A percentile compares a stretch with the other conserved stretches of the same genome.
Evolutionary conservation across 1,140 invertebrate genomes (phyloP).

Genomic region (Apolygus lucorum): DNA sequence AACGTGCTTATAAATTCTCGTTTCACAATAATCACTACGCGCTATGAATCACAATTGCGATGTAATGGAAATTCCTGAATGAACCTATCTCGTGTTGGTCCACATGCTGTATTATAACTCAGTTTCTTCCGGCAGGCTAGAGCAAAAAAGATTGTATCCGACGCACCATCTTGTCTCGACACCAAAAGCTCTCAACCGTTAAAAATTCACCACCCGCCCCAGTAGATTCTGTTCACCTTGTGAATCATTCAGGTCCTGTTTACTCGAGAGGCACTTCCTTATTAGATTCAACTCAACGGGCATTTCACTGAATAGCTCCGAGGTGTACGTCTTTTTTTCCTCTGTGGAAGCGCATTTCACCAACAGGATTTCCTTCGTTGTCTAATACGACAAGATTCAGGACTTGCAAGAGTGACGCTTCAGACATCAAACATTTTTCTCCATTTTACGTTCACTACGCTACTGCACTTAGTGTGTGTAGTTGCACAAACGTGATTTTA

Average conservation of each 20-base stretch:
- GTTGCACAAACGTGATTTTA: no score
- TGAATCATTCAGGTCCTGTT: conserved; percentile 6
- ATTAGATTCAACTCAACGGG: conserved; percentile 2
- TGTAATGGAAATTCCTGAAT: neutral
- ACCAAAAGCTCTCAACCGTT: neutral
- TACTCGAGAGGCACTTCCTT: neutral
- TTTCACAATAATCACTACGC: neutral
- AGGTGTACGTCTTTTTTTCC: no score
- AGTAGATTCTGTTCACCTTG: neutral
- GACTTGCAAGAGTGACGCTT: no score
- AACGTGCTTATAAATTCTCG: neutral
- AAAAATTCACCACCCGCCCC: conserved; percentile 3
- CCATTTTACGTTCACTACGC: no score
- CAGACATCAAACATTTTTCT: no score
- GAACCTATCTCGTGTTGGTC: neutral
- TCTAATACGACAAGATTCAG: no score
- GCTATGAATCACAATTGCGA: neutral
- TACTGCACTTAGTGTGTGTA: no score
- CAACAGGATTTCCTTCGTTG: no score
- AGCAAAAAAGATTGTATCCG: neutral
- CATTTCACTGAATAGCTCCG: neutral
- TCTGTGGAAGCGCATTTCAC: no score
- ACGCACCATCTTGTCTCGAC: neutral
- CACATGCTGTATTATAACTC: neutral
- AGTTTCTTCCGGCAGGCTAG: neutral